Evolutionary conservation across 64 coral and sea anemone genomes (phyloP), one percentile per base, ranked within the genome.

Genomic region (Pocillopora damicornis): DNA sequence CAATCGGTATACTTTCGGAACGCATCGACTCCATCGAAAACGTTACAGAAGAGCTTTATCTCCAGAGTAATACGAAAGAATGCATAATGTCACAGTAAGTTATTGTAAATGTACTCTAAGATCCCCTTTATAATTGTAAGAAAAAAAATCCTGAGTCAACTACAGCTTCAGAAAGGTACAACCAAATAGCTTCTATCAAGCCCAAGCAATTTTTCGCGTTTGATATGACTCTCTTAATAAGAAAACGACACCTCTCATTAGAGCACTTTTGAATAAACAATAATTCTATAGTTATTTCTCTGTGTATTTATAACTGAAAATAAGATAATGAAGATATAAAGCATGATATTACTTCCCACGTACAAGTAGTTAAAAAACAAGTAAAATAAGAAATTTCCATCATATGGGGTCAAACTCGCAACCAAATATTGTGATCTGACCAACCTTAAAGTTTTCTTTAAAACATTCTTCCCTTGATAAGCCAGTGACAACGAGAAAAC

Each of bases 321-420:
- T 15, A 77, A 38, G 45, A 20, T 77, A 17, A 36, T 0, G 9
- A 56, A 42, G 15, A 9, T 20, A 56, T 14, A 38, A 82, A 51
- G 34, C 9, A 51, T 14, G 16, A 6, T 42, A 35, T 13, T 80
- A 59, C 38, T 77, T 63, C 5, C 18, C 62, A 67, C 37, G 80
- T 83, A 67, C 61, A 83, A 80, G 26, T 62, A 36, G 38, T 67
- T 34, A 66, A 63, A 63, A 61, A 80, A 35, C 30, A 81, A 63
- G 16, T 63, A 5, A 81, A 63, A 63, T 15, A 15, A 9, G 18
- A 62, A 11, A 38, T 11, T 30, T 61, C 35, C 0, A 20, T 66
- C 17, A 35, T 15, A 17, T 2, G 0, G 11, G 7, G 9, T 62
- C 61, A 37, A 83, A 36, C 61, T 83, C 16, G 9, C 62, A 11